Evolutionary conservation across 2,888 invertebrate species (phyloP).

Genomic region (Argyresthia albistria): DNA sequence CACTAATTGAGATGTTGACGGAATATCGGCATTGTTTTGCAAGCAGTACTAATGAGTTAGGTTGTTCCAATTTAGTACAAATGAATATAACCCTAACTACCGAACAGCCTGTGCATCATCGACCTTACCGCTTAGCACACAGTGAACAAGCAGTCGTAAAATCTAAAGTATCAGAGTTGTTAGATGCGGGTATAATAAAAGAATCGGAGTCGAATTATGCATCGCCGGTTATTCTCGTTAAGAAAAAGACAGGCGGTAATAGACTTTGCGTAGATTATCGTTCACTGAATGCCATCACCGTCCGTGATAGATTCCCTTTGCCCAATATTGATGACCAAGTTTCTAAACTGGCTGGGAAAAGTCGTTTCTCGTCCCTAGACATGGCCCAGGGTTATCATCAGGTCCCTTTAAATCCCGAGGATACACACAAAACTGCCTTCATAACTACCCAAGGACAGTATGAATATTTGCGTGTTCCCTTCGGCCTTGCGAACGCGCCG

Average conservation of each 20-base stretch:
- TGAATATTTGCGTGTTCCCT: conserved; percentile 15
- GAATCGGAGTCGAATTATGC: background rate
- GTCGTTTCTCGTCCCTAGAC: conserved; percentile 15
- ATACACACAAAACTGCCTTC: conserved; percentile 16
- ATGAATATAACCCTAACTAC: background rate
- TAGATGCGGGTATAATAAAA: background rate
- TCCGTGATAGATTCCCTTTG: conserved; percentile 18
- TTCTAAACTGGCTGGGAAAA: conserved; percentile 14
- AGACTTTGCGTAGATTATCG: conserved; percentile 2
- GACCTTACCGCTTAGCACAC: background rate
- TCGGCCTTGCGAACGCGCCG: conserved; percentile 16
- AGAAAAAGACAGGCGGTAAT: background rate
- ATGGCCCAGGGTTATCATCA: conserved; percentile 17
- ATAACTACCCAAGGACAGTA: conserved; percentile 15
- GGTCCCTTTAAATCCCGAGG: conserved; percentile 8
- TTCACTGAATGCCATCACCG: conserved; percentile 9
- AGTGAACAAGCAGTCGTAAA: background rate
- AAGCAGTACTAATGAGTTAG: background rate
- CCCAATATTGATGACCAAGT: conserved; percentile 20
- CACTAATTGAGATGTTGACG: background rate
- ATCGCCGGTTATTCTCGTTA: background rate
- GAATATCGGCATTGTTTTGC: background rate
- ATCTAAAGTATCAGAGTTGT: background rate
- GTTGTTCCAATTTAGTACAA: conserved; percentile 1
- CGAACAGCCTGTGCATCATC: background rate